These are phyloP conservation scores for Acrocephalus arundinaceus DNA, from an alignment of 2,113 vertebrate species.

Conservation along the genomic window DNA sequence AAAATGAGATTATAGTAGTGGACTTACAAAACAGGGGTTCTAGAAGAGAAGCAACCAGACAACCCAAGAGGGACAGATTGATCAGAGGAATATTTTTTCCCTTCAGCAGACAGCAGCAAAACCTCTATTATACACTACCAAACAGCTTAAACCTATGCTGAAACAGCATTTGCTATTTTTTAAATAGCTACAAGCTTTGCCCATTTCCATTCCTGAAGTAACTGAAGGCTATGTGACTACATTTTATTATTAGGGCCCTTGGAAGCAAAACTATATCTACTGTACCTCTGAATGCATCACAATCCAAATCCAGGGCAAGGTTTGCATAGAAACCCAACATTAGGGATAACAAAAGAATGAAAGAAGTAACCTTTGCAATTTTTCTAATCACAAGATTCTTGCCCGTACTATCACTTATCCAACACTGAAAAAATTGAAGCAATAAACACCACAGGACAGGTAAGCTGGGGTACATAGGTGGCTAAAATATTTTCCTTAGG, in stretches of 20 bases:
- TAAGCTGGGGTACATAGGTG: background rate
- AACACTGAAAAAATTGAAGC: background rate
- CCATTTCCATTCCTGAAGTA: background rate
- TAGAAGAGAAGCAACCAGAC: background rate
- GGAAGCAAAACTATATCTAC: background rate
- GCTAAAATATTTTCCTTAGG: background rate
- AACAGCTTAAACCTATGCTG: background rate
- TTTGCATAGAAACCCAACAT: background rate
- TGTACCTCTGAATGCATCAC: background rate
- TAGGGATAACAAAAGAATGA: background rate
- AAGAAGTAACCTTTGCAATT: background rate
- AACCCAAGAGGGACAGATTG: background rate
- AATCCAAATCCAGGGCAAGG: background rate
- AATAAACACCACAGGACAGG: background rate
- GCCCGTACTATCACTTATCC: background rate
- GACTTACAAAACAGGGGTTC: background rate
- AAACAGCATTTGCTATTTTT: background rate
- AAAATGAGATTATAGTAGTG: background rate
- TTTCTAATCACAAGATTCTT: background rate
- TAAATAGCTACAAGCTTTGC: background rate
- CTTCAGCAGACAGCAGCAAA: background rate
- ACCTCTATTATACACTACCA: background rate
- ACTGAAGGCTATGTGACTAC: background rate
- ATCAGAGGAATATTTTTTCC: background rate
- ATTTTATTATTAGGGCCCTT: background rate